Evolutionary conservation across 2,888 invertebrate genomes (phyloP), one percentile per base, ranked within the genome.

Genomic region (Papilio protenor): DNA sequence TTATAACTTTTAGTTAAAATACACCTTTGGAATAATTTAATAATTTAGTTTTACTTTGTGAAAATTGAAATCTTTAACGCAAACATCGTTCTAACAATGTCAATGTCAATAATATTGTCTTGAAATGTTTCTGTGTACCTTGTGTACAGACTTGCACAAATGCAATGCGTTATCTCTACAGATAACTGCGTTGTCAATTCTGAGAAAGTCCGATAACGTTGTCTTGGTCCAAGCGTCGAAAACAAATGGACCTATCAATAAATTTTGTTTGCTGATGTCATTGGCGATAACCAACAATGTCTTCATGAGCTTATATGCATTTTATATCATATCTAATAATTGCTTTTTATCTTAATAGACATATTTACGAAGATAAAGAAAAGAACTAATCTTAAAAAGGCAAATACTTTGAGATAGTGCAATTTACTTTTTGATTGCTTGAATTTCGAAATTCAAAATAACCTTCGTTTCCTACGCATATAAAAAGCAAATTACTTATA

Each of bases 261-360:
- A 57, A 14, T 64, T 55, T 27, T 78, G 76, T 78, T 78, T 76
- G 73, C 75, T 76, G 75, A 78, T 73, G 73, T 76, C 78, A 78
- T 78, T n/a, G 57, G 57, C 69, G 57, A 47, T 69, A 57, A 73
- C 55, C 45, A 76, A 73, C 73, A 27, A 27, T 70, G 27, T 14
- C 61, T 59, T 33, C 21, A 71, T 71, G 45, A 21, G 45, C 12
- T 18, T 49, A 61, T 59, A 71, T 66, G 45, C 49, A 71, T 57
- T 55, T 73, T 55, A n/a, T 47, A 47, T 21, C 69, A 75, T 40
- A n/a, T 75, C 64, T 61, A 14, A 71, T 70, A 23, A 74, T 61
- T 71, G 6, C 33, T 11, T 21, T 40, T 73, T 47, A 77, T 77
- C 64, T 72, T 77, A 12, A 55, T 23, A 27, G 64, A 12, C 27